These are phyloP conservation scores for Thereva unica DNA, from an alignment of 2,888 invertebrate genomes.

Conservation along the genomic window DNA sequence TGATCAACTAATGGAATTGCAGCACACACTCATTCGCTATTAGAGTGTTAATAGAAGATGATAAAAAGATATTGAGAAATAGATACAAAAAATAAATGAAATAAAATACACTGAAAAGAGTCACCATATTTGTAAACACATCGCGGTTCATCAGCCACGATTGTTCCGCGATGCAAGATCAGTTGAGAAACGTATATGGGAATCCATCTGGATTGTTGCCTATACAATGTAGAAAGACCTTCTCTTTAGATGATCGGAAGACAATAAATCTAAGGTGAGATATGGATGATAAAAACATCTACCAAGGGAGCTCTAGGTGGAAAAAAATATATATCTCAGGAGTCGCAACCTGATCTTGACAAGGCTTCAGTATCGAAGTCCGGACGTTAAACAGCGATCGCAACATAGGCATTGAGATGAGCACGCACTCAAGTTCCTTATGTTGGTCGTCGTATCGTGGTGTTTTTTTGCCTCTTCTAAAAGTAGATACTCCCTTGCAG, in stretches of 20 bases:
- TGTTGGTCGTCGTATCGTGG: conserved; percentile 6
- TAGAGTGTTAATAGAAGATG: neutral
- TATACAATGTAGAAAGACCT: neutral
- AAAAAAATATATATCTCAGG: conserved; percentile 9
- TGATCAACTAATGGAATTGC: conserved; percentile 15
- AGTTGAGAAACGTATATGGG: conserved; percentile 14
- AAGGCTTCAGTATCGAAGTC: too few relatives aligned
- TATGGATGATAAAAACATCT: neutral
- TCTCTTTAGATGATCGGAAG: conserved; percentile 12
- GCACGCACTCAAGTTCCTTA: neutral
- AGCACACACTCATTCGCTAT: conserved; percentile 2
- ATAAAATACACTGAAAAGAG: neutral
- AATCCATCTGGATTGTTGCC: conserved; percentile 13
- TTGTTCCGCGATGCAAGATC: conserved; percentile 5
- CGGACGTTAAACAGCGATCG: too few relatives aligned
- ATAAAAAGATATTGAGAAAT: neutral
- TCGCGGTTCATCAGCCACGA: conserved; percentile 4
- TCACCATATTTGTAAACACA: conserved; percentile 17
- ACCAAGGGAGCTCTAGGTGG: conserved; percentile 14
- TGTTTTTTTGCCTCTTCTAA: conserved; percentile 3
- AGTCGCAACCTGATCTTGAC: neutral
- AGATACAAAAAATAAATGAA: neutral
- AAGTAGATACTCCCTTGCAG: neutral
- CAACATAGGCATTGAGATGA: too few relatives aligned
- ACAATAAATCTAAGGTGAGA: conserved; percentile 26